These are phyloP conservation scores for Hippocampus kuda DNA, from an alignment of 2,797 vertebrate species.

Conservation along the genomic window DNA sequence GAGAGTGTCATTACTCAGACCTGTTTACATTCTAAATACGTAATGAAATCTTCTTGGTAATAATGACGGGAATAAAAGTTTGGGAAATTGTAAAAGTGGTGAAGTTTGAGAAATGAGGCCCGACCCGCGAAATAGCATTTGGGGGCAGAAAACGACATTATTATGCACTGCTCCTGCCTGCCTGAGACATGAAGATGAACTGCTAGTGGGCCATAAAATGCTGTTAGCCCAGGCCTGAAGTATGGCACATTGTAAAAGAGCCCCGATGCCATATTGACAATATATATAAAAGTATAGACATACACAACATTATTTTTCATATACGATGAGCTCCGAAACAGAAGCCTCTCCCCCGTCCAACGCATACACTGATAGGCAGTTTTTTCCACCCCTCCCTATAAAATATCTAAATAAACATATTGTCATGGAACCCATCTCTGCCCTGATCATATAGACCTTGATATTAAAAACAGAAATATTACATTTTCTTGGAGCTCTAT, in stretches of 20 bases:
- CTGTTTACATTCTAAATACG: constrained; percentile 99
- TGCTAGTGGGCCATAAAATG: constrained; percentile 96
- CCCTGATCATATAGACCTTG: constrained; percentile 79
- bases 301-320: constrained; percentile 79
- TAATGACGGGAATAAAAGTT: constrained; percentile 99
- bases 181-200: constrained; percentile 99
- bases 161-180: constrained; percentile 97
- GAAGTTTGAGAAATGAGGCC: constrained; percentile 99
- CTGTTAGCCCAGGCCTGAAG: constrained; percentile 97
- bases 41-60: constrained; percentile 99
- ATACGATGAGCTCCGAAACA: constrained; percentile 61
- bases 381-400: constrained; percentile 43
- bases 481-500: constrained; percentile 67
- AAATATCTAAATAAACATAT: constrained; percentile 80
- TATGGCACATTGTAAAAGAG: constrained; percentile 98
- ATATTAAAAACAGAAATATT: constrained; percentile 82
- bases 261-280: constrained; percentile 95
- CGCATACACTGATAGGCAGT: constrained; percentile 64
- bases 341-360: constrained; percentile 44
- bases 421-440: constrained; percentile 73
- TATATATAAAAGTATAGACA: constrained; percentile 79
- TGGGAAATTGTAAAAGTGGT: constrained; percentile 99
- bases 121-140: constrained; percentile 99
- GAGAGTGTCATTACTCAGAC: constrained; percentile 89
- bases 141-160: constrained; percentile 98